Base-by-base conservation (phyloP, 2,113 vertebrate species). In the Halcyon malimbica region DNA sequence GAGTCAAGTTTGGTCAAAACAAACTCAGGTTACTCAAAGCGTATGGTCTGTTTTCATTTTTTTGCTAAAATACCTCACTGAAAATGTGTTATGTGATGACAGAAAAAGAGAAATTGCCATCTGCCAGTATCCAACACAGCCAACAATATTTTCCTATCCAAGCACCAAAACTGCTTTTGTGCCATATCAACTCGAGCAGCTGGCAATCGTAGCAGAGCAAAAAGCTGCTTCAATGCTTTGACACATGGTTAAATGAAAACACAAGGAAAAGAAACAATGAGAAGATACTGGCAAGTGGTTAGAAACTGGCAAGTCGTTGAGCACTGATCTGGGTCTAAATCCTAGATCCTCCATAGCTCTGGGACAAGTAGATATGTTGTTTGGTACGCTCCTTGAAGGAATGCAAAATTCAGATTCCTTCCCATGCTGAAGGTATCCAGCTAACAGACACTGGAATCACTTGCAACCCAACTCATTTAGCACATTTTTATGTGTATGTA, bases 61-160 rank as follows among this genome's bases (percentile, higher is more conserved):
- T 93, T 93, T 88, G 71, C 79, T 94, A 67, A 71, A 93, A 81
- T 26, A 42, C 17, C 85, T 89, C 46, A 33, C 39, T 77, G 64
- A 83, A 90, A 91, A 74, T 60, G 51, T 74, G 39, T 57, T 86
- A 41, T 51, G 51, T 83, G 85, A 71, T 86, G 90, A 93, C 88
- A 95, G 93, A 93, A 95, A 93, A 82, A 94, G 51, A 69, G 68
- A 93, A 93, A 93, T 88, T 86, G 64, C 94, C 90, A 94, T 96
- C 96, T 96, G 94, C 86, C 71, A 42, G 69, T 86, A 74, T 75
- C 88, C 68, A 56, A 39, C 70, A 90, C 73, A 94, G 94, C 68
- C 88, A 81, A 90, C 80, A 95, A 74, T 92, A 81, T 95, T 96
- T 95, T 92, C 92, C 56, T 62, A 80, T 75, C 64, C 59, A 56